These are phyloP conservation scores for Litocranius walleri DNA, from an alignment of 2,113 vertebrate species.

Conservation along the genomic window DNA sequence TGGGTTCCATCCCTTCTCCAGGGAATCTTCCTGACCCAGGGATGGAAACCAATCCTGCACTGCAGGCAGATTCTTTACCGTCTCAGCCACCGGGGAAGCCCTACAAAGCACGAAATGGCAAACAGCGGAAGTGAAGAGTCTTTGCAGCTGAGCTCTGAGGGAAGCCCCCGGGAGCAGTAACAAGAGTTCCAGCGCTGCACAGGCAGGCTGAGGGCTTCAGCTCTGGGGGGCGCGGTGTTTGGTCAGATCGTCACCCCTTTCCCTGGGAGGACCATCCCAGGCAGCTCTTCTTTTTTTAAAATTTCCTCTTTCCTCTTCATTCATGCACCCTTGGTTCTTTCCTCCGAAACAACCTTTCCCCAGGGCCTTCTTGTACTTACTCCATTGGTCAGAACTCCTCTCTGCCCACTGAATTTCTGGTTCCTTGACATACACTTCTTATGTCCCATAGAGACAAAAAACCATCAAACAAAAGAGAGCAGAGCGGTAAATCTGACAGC, in stretches of 20 bases:
- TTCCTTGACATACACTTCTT: background rate
- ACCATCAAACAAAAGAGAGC: background rate
- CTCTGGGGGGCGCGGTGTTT: background rate
- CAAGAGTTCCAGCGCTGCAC: accelerated
- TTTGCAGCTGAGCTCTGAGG: background rate
- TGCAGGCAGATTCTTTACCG: background rate
- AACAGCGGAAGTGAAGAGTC: background rate
- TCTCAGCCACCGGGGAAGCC: background rate
- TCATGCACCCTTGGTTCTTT: accelerated
- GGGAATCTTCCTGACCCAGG: background rate
- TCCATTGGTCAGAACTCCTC: background rate
- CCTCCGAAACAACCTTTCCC: background rate
- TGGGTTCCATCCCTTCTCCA: background rate
- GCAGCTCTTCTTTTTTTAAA: accelerated
- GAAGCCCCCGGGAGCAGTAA: background rate
- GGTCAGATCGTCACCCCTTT: background rate
- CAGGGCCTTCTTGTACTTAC: too few species aligned
- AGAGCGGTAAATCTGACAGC: accelerated
- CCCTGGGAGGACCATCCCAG: background rate
- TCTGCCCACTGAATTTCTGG: background rate
- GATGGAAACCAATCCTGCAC: background rate
- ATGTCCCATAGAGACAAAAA: too few species aligned
- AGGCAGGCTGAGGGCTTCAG: background rate
- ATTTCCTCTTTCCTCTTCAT: background rate
- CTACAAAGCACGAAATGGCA: background rate